These are phyloP conservation scores for Ranitomeya imitator DNA, from an alignment of 2,113 vertebrate species.

Conservation along the genomic window DNA sequence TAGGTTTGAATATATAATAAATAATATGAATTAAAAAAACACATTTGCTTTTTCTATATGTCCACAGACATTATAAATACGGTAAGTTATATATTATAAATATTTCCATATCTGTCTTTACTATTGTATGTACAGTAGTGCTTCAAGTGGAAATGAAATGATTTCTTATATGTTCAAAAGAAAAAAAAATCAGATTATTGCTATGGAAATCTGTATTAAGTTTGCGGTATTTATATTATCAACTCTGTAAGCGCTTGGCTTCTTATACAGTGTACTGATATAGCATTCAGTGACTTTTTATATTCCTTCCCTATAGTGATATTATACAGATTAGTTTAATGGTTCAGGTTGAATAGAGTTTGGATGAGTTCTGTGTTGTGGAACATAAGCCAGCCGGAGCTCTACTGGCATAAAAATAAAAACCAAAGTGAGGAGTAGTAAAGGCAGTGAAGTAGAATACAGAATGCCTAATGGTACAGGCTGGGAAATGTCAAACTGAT, in stretches of 20 bases:
- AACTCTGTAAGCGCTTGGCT: neutral
- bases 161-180: neutral
- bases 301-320: conserved; percentile 22
- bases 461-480: conserved; percentile 40
- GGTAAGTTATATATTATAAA: neutral
- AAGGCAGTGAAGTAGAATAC: conserved; percentile 57
- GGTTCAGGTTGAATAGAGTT: conserved; percentile 45
- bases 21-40: too few species aligned
- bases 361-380: conserved; percentile 18
- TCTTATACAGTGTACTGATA: neutral
- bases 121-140: neutral
- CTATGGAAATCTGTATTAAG: neutral
- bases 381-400: conserved; percentile 39
- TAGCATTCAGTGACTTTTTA: conserved; percentile 22
- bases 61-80: too few species aligned
- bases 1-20: too few species aligned
- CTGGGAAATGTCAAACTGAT: conserved; percentile 50
- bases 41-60: too few species aligned
- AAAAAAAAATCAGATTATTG: neutral
- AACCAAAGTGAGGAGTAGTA: conserved; percentile 29
- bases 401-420: conserved; percentile 49
- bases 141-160: neutral
- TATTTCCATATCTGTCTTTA: neutral
- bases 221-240: neutral
- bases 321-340: conserved; percentile 45